Conservation (phyloP, 2,113 vertebrate species). For the Anarhynchus alexandrinus region DNA sequence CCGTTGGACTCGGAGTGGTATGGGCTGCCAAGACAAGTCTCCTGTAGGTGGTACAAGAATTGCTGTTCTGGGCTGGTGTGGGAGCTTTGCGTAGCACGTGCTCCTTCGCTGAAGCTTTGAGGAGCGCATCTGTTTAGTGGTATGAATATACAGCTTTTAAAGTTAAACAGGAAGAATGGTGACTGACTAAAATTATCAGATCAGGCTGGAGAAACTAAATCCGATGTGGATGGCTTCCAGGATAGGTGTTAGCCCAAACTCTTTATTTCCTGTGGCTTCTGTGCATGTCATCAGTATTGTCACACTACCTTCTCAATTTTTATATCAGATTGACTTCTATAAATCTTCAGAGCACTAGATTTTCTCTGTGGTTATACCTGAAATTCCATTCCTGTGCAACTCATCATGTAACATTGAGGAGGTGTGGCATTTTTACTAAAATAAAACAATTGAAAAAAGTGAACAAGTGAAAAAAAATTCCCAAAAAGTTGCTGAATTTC, state of each 20-base stretch:
- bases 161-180: not conserved
- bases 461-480: not conserved
- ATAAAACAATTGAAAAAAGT: not conserved
- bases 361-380: not conserved
- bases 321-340: not conserved
- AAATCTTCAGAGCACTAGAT: not conserved
- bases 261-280: not conserved
- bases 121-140: not conserved
- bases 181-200: not conserved
- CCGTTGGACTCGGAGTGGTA: rapidly evolving
- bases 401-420: not conserved
- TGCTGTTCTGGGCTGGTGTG: not conserved
- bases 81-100: not conserved
- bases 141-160: not conserved
- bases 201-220: not conserved
- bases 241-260: not conserved
- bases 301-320: not conserved
- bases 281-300: not conserved
- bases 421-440: not conserved
- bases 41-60: not conserved
- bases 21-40: not conserved
- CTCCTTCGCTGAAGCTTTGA: not conserved
- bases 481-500: not conserved
- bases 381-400: not conserved
- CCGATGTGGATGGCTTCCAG: not conserved